phyloP scores from a whole-genome alignment of 2,797 vertebrate species.

The Prionace glauca region DNA sequence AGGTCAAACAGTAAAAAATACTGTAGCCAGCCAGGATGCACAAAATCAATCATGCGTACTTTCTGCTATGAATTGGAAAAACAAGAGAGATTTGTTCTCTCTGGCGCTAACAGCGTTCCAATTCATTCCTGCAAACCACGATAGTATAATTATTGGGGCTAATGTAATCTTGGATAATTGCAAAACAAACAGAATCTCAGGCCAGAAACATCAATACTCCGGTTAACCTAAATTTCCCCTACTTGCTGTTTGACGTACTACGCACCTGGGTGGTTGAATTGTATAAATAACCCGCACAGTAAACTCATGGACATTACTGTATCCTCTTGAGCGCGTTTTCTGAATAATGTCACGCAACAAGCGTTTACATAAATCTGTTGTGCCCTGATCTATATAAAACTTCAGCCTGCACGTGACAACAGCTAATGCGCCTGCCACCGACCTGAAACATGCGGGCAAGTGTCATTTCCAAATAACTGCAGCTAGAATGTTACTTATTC shows the following conservation, averaged over 20 bases:
- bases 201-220: neutral
- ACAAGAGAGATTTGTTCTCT: neutral
- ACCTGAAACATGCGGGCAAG: neutral
- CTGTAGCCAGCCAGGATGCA: neutral
- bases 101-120: neutral
- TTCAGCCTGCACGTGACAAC: neutral
- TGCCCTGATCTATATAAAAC: too few relatives aligned
- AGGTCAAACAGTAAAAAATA: neutral
- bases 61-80: neutral
- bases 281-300: neutral
- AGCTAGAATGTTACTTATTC: neutral
- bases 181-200: conserved; percentile 4
- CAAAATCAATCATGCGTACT: neutral
- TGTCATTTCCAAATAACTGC: neutral
- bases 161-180: neutral
- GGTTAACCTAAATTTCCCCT: neutral
- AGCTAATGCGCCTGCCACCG: neutral
- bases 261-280: neutral
- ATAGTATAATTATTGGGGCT: neutral
- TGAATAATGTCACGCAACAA: neutral
- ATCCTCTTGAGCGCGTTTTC: neutral
- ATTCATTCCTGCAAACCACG: neutral
- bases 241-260: neutral
- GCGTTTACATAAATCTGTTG: neutral
- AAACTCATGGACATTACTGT: neutral